Base-by-base conservation (phyloP, 1,140 invertebrate genomes). In the Lepidotrigona ventralis region DNA sequence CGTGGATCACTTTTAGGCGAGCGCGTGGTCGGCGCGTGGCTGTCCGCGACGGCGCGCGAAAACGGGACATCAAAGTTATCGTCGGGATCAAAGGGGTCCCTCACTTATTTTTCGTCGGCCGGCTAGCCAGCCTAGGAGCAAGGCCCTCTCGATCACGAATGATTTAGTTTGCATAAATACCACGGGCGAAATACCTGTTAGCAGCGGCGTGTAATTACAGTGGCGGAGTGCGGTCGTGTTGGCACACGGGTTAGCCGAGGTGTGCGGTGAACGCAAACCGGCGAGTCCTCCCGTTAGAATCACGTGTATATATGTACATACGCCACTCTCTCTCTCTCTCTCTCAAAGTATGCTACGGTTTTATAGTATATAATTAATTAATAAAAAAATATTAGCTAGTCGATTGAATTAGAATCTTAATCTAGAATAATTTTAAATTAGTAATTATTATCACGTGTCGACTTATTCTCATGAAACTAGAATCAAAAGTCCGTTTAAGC, bases 141-240 rank as follows among this genome's bases (percentile, higher is more conserved):
- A n/a, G 69, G 51, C 33, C 78, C 6, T 76, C 17, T 56, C 66
- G 71, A 85, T 82, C 84, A 12, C 53, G 79, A 85, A 83, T 85
- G 80, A 85, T 85, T 85, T 85, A 85, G 84, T 71, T 82, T 76
- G 84, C 80, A 85, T 85, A 85, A 85, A 83, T 77, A 83, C 84
- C 80, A 83, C 79, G 63, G 83, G 60, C 78, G 83, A 69, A 84
- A 80, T 84, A 74, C 33, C 73, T 82, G 84, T 82, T 82, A 83
- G 80, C 56, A 69, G 84, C 56, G 56, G 79, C 58, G 84, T 85
- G 84, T 85, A 85, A 85, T 85, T 85, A 82, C 80, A 85, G 80
- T 72, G 53, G 80, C 83, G 12, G 39, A 85, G 79, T 77, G 80
- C 53, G 84, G 80, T 85, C 84, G 80, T 83, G 77, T 83, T 72